Evolutionary conservation across 2,797 vertebrate genomes (phyloP).

Genomic region (Sus cebifrons): DNA sequence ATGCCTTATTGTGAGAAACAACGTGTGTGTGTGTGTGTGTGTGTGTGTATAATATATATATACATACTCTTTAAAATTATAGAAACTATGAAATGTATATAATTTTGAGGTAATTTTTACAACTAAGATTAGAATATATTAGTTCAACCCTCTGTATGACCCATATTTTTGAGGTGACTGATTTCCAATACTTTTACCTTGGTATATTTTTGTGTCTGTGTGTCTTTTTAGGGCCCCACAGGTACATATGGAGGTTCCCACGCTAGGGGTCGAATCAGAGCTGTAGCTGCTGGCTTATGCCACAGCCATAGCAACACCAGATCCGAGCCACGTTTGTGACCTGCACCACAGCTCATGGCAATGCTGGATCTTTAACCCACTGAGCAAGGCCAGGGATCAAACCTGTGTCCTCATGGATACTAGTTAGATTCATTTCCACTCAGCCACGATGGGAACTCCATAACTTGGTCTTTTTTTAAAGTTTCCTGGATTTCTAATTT

Average conservation of each 20-base stretch:
- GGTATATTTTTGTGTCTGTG: background rate
- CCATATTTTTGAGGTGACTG: background rate
- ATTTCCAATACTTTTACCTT: background rate
- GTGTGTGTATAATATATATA: background rate
- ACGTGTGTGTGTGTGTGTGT: background rate
- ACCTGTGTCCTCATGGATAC: too few relatives aligned
- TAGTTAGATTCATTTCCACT: too few relatives aligned
- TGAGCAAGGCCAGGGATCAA: too few relatives aligned
- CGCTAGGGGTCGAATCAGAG: too few relatives aligned
- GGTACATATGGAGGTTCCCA: too few relatives aligned
- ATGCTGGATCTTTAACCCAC: too few relatives aligned
- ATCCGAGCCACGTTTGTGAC: too few relatives aligned
- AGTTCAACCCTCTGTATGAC: background rate
- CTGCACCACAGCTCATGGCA: too few relatives aligned
- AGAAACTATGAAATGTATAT: background rate
- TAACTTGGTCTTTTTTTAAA: background rate
- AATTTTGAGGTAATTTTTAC: constrained; percentile 14
- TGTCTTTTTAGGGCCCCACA: too few relatives aligned
- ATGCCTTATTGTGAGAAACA: background rate
- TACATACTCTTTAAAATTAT: background rate
- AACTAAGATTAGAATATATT: background rate
- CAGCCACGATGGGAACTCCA: too few relatives aligned
- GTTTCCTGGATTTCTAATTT: background rate
- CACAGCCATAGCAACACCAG: too few relatives aligned
- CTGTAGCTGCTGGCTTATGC: too few relatives aligned